Evolutionary conservation across 1,140 invertebrate species (phyloP).

Genomic region (Micrasema minimum): DNA sequence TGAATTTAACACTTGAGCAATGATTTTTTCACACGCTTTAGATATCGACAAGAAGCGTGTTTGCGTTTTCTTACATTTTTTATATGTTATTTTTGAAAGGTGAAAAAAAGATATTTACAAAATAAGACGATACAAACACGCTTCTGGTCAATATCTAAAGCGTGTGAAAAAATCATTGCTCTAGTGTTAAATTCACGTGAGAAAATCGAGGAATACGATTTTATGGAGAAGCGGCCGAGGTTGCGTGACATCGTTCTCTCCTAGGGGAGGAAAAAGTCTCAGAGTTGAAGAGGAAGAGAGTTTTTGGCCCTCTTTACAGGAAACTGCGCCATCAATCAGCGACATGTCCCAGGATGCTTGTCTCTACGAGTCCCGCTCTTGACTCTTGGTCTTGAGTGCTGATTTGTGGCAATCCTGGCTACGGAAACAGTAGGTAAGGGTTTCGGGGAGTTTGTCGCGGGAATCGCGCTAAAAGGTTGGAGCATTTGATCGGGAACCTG

Average conservation of each 20-base stretch:
- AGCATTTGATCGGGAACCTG: neutral
- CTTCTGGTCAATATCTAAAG: too few species aligned
- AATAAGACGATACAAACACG: too few species aligned
- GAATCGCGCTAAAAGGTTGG: neutral
- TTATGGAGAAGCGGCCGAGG: neutral
- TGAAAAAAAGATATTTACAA: too few species aligned
- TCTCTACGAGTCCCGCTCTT: constrained; percentile 31
- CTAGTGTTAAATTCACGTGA: too few species aligned
- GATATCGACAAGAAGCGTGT: too few species aligned
- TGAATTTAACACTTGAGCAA: too few species aligned
- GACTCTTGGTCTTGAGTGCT: constrained; percentile 39
- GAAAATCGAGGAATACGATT: too few species aligned
- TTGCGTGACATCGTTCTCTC: neutral
- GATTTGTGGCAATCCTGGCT: constrained; percentile 46
- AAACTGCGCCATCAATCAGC: constrained; percentile 43
- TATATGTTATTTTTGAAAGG: too few species aligned
- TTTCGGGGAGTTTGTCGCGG: constrained; percentile 12
- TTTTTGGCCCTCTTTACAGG: constrained; percentile 2
- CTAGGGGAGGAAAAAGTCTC: neutral
- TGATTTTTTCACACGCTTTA: too few species aligned
- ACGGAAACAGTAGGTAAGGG: constrained; percentile 34
- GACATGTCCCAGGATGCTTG: constrained; percentile 44
- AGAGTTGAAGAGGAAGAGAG: constrained; percentile 13
- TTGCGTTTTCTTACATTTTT: too few species aligned
- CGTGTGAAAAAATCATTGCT: too few species aligned